Base-by-base conservation (phyloP, 2,113 vertebrate species). In the Osmerus eperlanus region DNA sequence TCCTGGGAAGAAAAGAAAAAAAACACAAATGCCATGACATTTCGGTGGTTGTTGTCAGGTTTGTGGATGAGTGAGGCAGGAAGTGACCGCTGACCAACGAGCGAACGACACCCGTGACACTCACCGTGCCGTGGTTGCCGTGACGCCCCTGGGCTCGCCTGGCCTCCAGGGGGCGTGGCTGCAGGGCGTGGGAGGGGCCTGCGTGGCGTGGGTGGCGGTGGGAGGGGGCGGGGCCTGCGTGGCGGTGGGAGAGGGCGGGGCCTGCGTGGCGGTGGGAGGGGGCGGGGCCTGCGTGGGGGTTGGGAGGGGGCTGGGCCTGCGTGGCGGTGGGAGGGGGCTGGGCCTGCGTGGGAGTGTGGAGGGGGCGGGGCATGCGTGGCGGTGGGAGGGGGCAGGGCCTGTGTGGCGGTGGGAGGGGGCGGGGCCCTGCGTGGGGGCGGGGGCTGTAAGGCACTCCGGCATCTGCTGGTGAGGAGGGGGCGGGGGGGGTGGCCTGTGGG, bases 391-490 rank as follows among this genome's bases (percentile, higher is more conserved):
- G 77, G 84, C 58, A 83, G 91, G 25, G 25, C 86, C 85, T 91
- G 91, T 2, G 89, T 92, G 91, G n/a, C n/a, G n/a, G n/a, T n/a
- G n/a, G n/a, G n/a, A n/a, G n/a, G n/a, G n/a, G n/a, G n/a, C n/a
- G n/a, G n/a, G n/a, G n/a, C n/a, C n/a, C n/a, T 86, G 81, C 86
- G 89, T 91, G 87, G 82, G 89, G 65, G 73, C 23, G 70, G 89
- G 87, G 89, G 84, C 87, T 91, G 80, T 95, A 96, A 96, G 95
- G 94, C 95, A 96, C 94, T 87, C 93, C 92, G 91, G 92, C 91
- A 88, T 94, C 92, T 95, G 94, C 94, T 96, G 95, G 94, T 95
- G 92, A 92, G 86, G 90, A 90, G 74, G 82, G 83, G 88, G 81
- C 89, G 92, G 89, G 65, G 73, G 54, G 69, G 80, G 71, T 64